Evolutionary conservation across 2,113 vertebrate species (phyloP).

Genomic region (Dasyornis broadbenti): DNA sequence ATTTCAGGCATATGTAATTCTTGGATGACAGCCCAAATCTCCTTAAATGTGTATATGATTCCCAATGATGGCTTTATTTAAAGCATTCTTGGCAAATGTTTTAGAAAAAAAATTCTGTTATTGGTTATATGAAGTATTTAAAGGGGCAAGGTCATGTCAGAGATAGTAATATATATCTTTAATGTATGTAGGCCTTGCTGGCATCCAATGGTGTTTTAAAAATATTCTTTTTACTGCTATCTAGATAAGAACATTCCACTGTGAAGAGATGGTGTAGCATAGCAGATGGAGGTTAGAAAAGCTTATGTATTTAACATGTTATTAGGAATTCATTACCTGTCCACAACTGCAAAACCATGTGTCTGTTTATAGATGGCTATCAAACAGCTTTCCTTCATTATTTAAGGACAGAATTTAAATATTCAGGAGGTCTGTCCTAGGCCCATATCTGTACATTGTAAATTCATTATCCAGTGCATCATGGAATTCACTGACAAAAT

Average conservation of each 20-base stretch:
- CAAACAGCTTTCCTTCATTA: not conserved
- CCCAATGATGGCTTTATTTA: conserved; percentile 16
- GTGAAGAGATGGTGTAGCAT: not conserved
- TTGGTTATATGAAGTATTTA: conserved; percentile 29
- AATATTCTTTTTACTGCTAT: not conserved
- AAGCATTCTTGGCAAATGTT: conserved; percentile 21
- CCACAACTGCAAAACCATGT: not conserved
- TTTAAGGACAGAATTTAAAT: not conserved
- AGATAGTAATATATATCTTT: conserved; percentile 10
- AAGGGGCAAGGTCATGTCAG: conserved; percentile 17
- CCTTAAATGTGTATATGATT: not conserved
- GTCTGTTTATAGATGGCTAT: not conserved
- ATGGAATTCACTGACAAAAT: not conserved
- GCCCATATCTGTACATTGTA: not conserved
- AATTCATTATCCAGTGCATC: not conserved
- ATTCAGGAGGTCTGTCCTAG: not conserved
- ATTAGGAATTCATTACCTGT: not conserved
- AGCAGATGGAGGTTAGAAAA: not conserved
- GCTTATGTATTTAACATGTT: not conserved
- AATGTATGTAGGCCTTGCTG: not conserved
- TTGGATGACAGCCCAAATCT: conserved; percentile 12
- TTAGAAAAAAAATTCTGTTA: conserved; percentile 2
- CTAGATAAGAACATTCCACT: not conserved
- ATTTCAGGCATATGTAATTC: conserved; percentile 25
- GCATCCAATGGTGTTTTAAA: not conserved